Base-by-base conservation (phyloP, 2,888 invertebrate genomes). In the Nycteola revayana region DNA sequence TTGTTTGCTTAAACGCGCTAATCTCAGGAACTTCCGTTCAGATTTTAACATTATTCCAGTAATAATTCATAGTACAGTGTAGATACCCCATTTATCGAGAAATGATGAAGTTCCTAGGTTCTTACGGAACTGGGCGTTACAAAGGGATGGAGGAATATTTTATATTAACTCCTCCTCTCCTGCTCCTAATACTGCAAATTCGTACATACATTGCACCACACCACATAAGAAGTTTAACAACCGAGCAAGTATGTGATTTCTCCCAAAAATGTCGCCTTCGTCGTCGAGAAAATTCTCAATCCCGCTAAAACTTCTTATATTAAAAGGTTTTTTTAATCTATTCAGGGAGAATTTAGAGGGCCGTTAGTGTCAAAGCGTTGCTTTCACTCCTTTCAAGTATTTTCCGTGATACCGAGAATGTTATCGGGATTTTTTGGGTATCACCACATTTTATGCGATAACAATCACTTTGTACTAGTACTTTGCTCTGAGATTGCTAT, bases 241-340 rank as follows among this genome's bases (percentile, higher is more conserved):
- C 43, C 36, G 41, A 43, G 36, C 49, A 47, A 60, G 49, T 60
- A 53, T 57, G 55, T 60, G 40, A 57, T 56, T 42, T 36, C 38
- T 32, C 29, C 28, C 36, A 41, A 57, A 46, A 57, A 49, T 47
- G 49, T 57, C 47, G 44, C 47, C 49, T 35, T 30, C 28, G 24
- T 23, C 40, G 37, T 29, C 25, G 32, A 25, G 28, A 49, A 49
- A 49, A 45, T 41, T 47, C 38, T 47, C 45, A 49, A 48, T 46
- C 55, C 41, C 36, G 45, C 48, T 60, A 48, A 57, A 58, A 61
- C 61, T 57, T 57, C 56, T 66, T 58, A 61, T 68, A 63, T 60
- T 65, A 66, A 71, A 68, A 66, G 59, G 51, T 52, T 54, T 65
- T 62, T 67, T 67, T 73, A 72, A 71, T 73, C 63, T 69, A 63